Conservation (phyloP, 2,113 vertebrate species). For the Prolemur simus region DNA sequence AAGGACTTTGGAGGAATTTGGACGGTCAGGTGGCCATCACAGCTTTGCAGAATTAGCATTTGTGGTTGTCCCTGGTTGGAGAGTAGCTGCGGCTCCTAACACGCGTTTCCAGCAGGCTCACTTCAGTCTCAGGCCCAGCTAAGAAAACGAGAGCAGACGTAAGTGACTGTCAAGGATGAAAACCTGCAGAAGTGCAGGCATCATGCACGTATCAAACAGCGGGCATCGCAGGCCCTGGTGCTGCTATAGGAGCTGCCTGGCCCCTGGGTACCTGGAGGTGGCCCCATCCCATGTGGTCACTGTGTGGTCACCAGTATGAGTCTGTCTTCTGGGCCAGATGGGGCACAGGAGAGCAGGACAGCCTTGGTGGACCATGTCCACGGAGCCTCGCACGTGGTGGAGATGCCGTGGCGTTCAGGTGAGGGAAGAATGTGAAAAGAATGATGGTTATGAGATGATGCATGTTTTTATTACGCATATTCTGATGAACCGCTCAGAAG, state of each 20-base stretch:
- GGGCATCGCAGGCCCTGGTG: neutral
- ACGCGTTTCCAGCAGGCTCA: neutral
- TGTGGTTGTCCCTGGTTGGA: neutral
- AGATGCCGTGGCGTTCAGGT: too few relatives aligned
- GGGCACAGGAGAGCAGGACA: too few relatives aligned
- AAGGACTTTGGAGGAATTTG: too few relatives aligned
- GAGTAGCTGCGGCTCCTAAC: neutral
- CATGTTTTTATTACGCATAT: fast-evolving
- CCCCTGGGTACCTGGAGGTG: fast-evolving
- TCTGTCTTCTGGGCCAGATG: too few relatives aligned
- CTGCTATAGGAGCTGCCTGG: too few relatives aligned
- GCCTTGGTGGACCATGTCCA: too few relatives aligned
- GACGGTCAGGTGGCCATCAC: neutral
- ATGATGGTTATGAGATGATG: fast-evolving
- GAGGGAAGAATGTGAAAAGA: neutral
- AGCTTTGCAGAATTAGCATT: neutral
- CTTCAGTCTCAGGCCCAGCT: neutral
- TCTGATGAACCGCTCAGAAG: neutral
- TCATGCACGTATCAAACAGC: too few relatives aligned
- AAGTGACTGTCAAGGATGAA: neutral
- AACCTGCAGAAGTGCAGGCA: neutral
- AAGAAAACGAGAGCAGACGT: neutral
- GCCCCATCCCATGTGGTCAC: neutral
- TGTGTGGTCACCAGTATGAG: neutral
- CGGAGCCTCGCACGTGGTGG: fast-evolving